Base-by-base conservation (phyloP, 2,888 invertebrate species). In the Trissonchulus sp. region DNA sequence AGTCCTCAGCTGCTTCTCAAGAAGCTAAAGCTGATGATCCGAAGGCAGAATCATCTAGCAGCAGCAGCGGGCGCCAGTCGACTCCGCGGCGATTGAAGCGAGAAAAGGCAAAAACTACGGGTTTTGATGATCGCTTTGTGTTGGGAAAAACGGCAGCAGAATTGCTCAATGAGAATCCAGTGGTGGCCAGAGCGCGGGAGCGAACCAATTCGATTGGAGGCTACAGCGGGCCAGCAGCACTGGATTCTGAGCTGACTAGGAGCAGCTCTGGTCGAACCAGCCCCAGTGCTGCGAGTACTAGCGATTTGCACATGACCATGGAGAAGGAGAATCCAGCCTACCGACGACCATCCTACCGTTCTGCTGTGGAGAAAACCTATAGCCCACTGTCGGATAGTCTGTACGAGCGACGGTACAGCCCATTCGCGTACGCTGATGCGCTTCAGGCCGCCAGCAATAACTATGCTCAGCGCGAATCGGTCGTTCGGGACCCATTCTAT, bases 271-370 rank as follows among this genome's bases (percentile, higher is more conserved):
- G 48, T 15, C 8, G 48, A 48, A 48, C 48, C 8, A 48, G 48
- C 23, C 48, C 48, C 48, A 48, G 48, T 23, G 48, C 48, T 48
- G 48, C 48, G 8, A 48, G 48, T 48, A 48, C 48, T 8, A 48
- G 8, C 8, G 48, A 48, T 48, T 15, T 48, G 8, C n/a, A n/a
- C n/a, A 8, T 48, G 48, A 15, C 48, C 48, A 48, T 48, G 48
- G 48, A 48, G 8, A 48, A 48, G 48, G 48, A 48, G 23, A 48
- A 23, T 23, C 8, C 23, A 30, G 72, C 31, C 33, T 8, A 3
- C 23, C 72, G 72, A 2, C 72, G 75, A 2, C 33, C 71, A 1
- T 71, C 71, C 62, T 75, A 71, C 31, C 69, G 75, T 1, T 69
- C 15, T 30, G 75, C 75, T 2, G 69, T 75, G 23, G 62, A 75